phyloP scores from a whole-genome alignment of 2,888 invertebrate species.

The Ornithoptera alexandrae region DNA sequence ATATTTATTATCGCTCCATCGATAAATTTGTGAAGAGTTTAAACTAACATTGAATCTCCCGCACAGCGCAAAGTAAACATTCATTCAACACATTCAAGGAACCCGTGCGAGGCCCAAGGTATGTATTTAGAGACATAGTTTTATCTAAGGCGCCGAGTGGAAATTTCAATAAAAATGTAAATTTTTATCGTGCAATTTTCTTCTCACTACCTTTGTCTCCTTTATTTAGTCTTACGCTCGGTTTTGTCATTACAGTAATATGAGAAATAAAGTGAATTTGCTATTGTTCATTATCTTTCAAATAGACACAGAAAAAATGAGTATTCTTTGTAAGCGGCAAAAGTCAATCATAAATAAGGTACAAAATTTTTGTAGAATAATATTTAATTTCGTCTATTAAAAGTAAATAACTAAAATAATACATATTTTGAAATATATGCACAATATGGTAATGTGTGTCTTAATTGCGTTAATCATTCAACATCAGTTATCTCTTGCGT shows the following conservation, averaged over 20 bases:
- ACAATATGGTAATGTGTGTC: conserved; percentile 50
- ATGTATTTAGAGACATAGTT: conserved; percentile 72
- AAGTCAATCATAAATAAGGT: too few relatives aligned
- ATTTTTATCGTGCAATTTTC: conserved; percentile 72
- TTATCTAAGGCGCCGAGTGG: conserved; percentile 70
- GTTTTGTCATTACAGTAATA: conserved; percentile 49
- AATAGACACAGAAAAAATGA: background rate
- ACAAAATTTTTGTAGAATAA: too few relatives aligned
- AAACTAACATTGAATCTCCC: conserved; percentile 40
- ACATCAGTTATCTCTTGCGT: conserved; percentile 55
- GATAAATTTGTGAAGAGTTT: conserved; percentile 23
- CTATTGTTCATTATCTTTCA: conserved; percentile 5
- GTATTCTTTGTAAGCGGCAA: background rate
- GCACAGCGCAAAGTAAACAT: conserved; percentile 37
- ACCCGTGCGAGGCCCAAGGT: conserved; percentile 66
- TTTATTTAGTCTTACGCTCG: conserved; percentile 67
- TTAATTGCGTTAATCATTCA: conserved; percentile 56
- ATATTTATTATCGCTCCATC: conserved; percentile 28
- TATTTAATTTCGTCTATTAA: background rate
- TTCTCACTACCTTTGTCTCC: conserved; percentile 59
- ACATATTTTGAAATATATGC: background rate
- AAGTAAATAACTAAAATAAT: too few relatives aligned
- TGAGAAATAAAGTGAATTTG: conserved; percentile 7
- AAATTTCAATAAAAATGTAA: conserved; percentile 79
- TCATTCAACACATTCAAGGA: conserved; percentile 24